Evolutionary conservation across 2,888 invertebrate species (phyloP).

Genomic region (Archips crataeganus): DNA sequence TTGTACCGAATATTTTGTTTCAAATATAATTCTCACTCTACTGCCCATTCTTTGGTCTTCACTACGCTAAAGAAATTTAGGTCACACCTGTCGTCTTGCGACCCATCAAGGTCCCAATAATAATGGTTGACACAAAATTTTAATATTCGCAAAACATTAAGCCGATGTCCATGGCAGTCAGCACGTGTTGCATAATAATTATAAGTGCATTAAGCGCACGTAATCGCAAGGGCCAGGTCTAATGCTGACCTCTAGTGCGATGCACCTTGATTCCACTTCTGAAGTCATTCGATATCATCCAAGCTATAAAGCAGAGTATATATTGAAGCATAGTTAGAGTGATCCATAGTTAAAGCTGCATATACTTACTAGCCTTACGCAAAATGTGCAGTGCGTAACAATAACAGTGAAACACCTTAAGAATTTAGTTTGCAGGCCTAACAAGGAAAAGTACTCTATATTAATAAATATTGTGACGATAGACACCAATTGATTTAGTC

Average conservation of each 20-base stretch:
- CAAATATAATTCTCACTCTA: background rate
- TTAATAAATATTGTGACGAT: too few species aligned
- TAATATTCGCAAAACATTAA: conserved; percentile 46
- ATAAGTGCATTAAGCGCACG: conserved; percentile 39
- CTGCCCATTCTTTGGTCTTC: background rate
- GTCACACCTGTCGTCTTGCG: conserved; percentile 36
- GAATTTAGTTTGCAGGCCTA: too few species aligned
- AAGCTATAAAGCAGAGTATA: background rate
- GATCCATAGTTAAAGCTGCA: too few species aligned
- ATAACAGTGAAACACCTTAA: too few species aligned
- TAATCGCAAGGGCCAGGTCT: conserved; percentile 35
- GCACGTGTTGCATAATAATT: conserved; percentile 53
- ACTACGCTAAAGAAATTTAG: conserved; percentile 8
- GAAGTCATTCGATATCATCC: background rate
- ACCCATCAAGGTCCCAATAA: conserved; percentile 37
- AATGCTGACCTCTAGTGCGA: conserved; percentile 34
- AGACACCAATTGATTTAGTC: too few species aligned
- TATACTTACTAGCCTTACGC: background rate
- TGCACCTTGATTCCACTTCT: conserved; percentile 23
- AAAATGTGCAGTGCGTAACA: too few species aligned
- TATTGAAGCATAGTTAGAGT: background rate
- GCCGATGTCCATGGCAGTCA: conserved; percentile 62
- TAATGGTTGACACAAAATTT: conserved; percentile 47
- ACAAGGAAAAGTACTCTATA: too few species aligned
- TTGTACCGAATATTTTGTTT: background rate